phyloP scores from a whole-genome alignment of 2,888 invertebrate genomes.

The Platerodrilus igneus region DNA sequence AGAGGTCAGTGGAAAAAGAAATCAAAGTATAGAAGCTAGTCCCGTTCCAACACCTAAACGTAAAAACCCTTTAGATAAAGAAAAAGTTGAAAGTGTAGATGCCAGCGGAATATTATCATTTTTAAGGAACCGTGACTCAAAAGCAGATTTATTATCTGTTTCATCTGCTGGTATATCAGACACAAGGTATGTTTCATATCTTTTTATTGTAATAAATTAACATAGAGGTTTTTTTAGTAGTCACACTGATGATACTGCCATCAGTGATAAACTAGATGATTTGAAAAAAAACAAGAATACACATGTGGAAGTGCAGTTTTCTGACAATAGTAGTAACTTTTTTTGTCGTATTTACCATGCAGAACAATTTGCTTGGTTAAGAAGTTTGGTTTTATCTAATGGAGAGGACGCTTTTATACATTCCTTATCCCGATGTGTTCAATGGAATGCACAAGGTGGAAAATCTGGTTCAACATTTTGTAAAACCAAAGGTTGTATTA shows the following conservation, averaged over 20 bases:
- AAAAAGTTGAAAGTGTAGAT: constrained; percentile 37
- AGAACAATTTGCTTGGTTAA: constrained; percentile 80
- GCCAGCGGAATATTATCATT: constrained; percentile 43
- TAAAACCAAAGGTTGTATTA: constrained; percentile 83
- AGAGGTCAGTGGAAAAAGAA: constrained; percentile 41
- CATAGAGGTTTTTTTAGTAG: constrained; percentile 12
- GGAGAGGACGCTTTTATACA: constrained; percentile 77
- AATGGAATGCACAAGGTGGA: constrained; percentile 93
- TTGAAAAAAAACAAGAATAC: constrained; percentile 41
- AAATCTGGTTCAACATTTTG: constrained; percentile 96
- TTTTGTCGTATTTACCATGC: constrained; percentile 90
- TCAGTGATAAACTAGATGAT: constrained; percentile 34
- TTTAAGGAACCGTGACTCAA: constrained; percentile 41
- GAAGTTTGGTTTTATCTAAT: constrained; percentile 48
- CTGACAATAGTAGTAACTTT: constrained; percentile 70
- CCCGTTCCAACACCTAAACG: constrained; percentile 51
- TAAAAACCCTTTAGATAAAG: constrained; percentile 47
- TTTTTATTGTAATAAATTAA: constrained; percentile 4
- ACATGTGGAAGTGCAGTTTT: constrained; percentile 57
- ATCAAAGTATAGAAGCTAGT: constrained; percentile 40
- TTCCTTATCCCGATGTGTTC: constrained; percentile 77
- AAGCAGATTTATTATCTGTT: constrained; percentile 24
- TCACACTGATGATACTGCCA: constrained; percentile 27
- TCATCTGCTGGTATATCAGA: constrained; percentile 12
- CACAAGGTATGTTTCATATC: constrained; percentile 9